Evolutionary conservation across 2,797 vertebrate species (phyloP).

Genomic region (Graptemys geographica): DNA sequence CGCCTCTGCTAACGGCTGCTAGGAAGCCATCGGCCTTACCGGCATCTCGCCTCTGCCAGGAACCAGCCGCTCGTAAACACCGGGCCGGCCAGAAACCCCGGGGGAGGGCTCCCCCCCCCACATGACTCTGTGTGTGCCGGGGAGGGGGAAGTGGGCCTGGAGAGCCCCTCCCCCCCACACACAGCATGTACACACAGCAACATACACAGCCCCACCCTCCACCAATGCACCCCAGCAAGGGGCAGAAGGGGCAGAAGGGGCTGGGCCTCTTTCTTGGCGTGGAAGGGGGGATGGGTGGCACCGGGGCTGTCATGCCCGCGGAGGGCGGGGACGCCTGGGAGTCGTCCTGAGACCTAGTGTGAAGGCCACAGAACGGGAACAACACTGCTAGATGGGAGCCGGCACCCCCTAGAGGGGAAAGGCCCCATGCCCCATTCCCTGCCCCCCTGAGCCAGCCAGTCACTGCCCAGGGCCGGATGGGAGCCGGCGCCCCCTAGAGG

Average conservation of each 20-base stretch:
- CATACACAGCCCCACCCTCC: neutral
- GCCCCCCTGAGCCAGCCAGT: too few species aligned
- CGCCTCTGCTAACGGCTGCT: neutral
- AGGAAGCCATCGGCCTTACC: neutral
- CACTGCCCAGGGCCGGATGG: too few species aligned
- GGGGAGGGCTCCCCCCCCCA: neutral
- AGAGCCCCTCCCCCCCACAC: neutral
- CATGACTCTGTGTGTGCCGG: accelerated
- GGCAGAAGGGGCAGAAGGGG: neutral
- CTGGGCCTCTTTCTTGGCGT: neutral
- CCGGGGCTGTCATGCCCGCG: neutral
- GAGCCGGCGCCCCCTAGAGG: too few species aligned
- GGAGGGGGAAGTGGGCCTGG: neutral
- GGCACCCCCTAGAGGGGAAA: neutral
- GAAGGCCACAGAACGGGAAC: neutral
- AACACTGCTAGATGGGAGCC: neutral
- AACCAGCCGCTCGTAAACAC: neutral
- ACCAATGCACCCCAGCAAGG: neutral
- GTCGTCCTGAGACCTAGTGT: neutral
- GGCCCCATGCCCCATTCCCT: neutral
- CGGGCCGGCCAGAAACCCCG: neutral
- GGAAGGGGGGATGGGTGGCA: neutral
- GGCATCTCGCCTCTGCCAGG: neutral
- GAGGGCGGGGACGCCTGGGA: neutral
- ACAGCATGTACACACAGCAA: neutral